Percentiles rank a stretch among this genome's conserved stretches.
Evolutionary conservation across 2,888 invertebrate genomes (phyloP).

Genomic region (Cosmia trapezina): DNA sequence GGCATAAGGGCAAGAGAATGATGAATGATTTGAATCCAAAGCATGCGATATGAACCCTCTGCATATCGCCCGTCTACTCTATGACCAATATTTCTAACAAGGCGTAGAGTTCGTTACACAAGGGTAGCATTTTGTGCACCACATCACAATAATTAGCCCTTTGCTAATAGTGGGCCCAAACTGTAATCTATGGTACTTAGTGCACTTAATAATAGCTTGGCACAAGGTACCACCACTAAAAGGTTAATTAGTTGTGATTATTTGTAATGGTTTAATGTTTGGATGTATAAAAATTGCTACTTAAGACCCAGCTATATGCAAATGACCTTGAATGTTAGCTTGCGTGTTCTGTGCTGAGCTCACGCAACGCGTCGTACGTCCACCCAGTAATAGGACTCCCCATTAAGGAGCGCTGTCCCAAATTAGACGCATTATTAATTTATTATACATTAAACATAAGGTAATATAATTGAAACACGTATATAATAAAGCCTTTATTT

Average conservation of each 20-base stretch:
- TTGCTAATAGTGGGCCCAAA: slow-evolving; percentile 75
- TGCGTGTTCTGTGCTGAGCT: too few species aligned
- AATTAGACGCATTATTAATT: too few species aligned
- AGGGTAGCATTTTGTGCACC: slow-evolving; percentile 80
- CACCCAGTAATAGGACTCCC: too few species aligned
- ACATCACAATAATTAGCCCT: slow-evolving; percentile 81
- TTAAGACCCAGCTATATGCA: too few species aligned
- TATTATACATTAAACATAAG: too few species aligned
- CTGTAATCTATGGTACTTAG: slow-evolving; percentile 75
- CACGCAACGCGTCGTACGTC: too few species aligned
- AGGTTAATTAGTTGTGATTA: slow-evolving; percentile 31
- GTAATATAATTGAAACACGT: too few species aligned
- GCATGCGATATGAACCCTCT: slow-evolving; percentile 12
- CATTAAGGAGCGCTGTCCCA: too few species aligned
- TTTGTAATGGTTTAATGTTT: neutral
- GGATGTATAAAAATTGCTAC: neutral
- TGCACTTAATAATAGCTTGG: slow-evolving; percentile 70
- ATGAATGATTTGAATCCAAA: neutral
- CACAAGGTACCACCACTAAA: slow-evolving; percentile 18
- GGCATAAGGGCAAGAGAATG: too few species aligned
- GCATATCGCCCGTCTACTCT: slow-evolving; percentile 35
- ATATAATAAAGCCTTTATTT: too few species aligned
- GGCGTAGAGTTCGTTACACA: slow-evolving; percentile 73
- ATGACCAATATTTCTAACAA: slow-evolving; percentile 69
- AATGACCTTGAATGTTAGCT: too few species aligned